Base-by-base conservation (phyloP, 2,888 invertebrate genomes). In the Acronicta aceris region DNA sequence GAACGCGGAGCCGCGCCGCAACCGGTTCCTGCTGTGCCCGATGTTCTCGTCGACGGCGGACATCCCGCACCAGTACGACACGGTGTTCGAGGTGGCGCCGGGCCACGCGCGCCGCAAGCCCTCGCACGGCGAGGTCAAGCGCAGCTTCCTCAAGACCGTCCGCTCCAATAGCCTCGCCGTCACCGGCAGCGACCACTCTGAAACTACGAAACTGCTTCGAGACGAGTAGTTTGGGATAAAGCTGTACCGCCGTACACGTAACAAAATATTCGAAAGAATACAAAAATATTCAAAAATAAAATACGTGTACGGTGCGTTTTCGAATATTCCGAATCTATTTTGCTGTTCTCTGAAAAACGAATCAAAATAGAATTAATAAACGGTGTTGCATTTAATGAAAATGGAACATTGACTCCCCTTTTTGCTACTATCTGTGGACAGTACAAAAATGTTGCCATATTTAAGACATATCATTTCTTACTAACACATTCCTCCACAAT, bases 21-120 rank as follows among this genome's bases (percentile, higher is more conserved):
- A 85, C 67, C 64, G 85, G 7, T 88, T 89, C 95, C 95, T 84
- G 88, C 95, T 89, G 7, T 92, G 85, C 95, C 96, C 79, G 91
- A 96, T 93, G 89, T 96, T 94, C 95, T 95, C 92, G 13, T 86
- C 88, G 46, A 65, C 85, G 12, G 78, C 87, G 5, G 88, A 88
- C 38, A 40, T 87, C 50, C 96, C 96, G 50, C 95, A 96, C 61
- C 88, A 87, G 78, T 96, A 96, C 86, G 96, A 95, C 76, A 95
- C 96, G 8, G 95, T 95, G 49, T 95, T 94, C 82, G 90, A 94
- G 43, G 91, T 83, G 16, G 81, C 72, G 82, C 21, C 27, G 5
- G 81, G 78, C n/a, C 78, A 63, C 41, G 25, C 48, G 5, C 55
- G 64, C 0, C 66, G 64, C 2, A 89, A 89, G 68, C 85, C 85